phyloP scores from a whole-genome alignment of 2,797 vertebrate genomes.

The Anniella stebbinsi region DNA sequence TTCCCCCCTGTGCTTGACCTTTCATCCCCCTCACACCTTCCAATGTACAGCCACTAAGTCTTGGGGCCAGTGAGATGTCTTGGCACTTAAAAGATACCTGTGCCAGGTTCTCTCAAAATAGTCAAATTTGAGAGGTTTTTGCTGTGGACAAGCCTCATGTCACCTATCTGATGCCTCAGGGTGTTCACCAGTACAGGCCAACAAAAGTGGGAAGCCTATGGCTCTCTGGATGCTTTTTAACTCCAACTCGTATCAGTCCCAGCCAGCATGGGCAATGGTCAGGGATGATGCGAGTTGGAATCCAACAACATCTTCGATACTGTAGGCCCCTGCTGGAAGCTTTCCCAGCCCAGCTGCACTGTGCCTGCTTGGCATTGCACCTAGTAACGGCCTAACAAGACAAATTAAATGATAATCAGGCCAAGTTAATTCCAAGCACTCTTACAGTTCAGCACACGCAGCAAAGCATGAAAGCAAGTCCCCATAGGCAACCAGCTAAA shows the following conservation, averaged over 20 bases:
- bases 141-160: neutral
- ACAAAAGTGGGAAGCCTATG: too few relatives aligned
- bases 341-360: neutral
- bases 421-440: neutral
- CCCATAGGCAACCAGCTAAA: too few relatives aligned
- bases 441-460: neutral
- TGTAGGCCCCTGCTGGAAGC: too few relatives aligned
- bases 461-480: too few relatives aligned
- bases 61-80: neutral
- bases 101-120: neutral
- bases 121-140: neutral
- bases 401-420: neutral
- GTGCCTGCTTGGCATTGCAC: neutral
- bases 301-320: too few relatives aligned
- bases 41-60: neutral
- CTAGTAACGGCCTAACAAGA: neutral
- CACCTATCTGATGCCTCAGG: neutral
- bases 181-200: neutral
- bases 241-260: too few relatives aligned
- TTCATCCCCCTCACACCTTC: neutral
- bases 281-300: too few relatives aligned
- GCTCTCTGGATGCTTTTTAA: too few relatives aligned
- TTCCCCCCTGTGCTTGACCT: neutral
- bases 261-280: too few relatives aligned
- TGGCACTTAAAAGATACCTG: neutral